A percentile compares a stretch with the other conserved stretches of the same genome.
Evolutionary conservation across 2,113 vertebrate species (phyloP).

Genomic region (Zosterops borbonicus): DNA sequence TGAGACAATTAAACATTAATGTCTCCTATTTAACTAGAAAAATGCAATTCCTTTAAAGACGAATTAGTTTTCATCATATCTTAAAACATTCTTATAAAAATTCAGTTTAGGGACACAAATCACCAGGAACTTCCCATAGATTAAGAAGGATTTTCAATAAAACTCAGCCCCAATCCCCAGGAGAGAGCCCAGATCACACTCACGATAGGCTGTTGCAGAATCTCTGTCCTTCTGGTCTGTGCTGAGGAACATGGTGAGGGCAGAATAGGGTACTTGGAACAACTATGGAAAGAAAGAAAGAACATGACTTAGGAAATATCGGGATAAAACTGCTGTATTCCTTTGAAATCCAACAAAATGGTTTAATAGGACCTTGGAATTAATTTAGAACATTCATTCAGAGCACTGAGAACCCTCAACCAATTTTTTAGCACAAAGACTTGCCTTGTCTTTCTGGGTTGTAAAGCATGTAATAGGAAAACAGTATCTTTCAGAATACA

Average conservation of each 20-base stretch:
- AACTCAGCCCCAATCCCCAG: background rate
- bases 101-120: background rate
- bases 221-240: slow-evolving; percentile 89
- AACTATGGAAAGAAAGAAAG: slow-evolving; percentile 74
- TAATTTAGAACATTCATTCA: background rate
- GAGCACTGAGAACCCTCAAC: background rate
- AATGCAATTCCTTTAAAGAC: background rate
- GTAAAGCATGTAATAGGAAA: background rate
- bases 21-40: background rate
- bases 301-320: background rate
- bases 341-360: background rate
- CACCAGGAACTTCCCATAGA: background rate
- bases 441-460: background rate
- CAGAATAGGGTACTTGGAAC: slow-evolving; percentile 93
- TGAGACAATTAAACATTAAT: background rate
- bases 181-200: slow-evolving; percentile 48
- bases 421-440: background rate
- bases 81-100: background rate
- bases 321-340: background rate
- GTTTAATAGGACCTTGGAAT: background rate
- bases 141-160: background rate
- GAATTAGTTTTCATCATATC: background rate
- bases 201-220: slow-evolving; percentile 93
- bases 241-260: slow-evolving; percentile 96
- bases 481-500: background rate